Conservation (phyloP, 2,113 vertebrate species). For the Chauna torquata region DNA sequence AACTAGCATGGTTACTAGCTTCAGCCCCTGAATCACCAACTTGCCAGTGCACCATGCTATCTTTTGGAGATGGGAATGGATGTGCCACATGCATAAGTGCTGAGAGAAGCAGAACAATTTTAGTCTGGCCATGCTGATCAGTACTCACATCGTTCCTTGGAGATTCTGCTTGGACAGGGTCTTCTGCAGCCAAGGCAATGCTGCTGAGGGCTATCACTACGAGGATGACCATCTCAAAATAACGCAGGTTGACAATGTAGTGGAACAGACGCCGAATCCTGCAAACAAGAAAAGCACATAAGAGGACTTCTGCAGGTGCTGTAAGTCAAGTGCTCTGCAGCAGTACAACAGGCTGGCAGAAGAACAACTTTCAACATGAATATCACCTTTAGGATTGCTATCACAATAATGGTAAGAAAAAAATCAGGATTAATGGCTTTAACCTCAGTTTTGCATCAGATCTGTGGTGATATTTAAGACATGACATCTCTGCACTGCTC, state of each 20-base stretch:
- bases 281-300: not conserved
- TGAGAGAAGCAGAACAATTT: not conserved
- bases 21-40: not conserved
- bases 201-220: slow-evolving; percentile 95
- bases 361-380: not conserved
- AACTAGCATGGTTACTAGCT: not conserved
- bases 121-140: accelerated
- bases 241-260: slow-evolving; percentile 92
- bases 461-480: not conserved
- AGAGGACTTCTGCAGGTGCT: not conserved
- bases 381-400: not conserved
- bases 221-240: slow-evolving; percentile 98
- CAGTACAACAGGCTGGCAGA: accelerated
- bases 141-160: slow-evolving; percentile 89
- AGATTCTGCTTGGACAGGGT: slow-evolving; percentile 90
- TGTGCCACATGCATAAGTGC: accelerated
- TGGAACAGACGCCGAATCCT: slow-evolving; percentile 93
- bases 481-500: not conserved
- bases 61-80: accelerated
- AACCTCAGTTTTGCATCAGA: not conserved
- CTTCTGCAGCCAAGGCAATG: slow-evolving; percentile 94
- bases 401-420: not conserved
- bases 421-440: not conserved
- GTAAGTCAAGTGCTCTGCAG: accelerated
- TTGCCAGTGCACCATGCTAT: accelerated